Evolutionary conservation across 1,140 invertebrate genomes (phyloP), one percentile per base, ranked within the genome.

Genomic region (Zaprionus capensis): DNA sequence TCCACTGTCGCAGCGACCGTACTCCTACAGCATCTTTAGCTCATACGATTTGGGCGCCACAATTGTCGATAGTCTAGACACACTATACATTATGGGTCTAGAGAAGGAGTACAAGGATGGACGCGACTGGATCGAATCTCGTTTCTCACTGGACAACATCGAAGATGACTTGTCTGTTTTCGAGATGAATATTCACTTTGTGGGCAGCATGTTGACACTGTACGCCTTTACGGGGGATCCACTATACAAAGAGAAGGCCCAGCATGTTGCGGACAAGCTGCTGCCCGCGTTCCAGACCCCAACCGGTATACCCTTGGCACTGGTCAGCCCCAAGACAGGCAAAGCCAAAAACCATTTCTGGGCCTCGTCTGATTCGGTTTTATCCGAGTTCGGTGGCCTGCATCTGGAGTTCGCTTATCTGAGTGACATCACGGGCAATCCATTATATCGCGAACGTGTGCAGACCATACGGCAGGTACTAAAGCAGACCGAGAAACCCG

Each of bases 241-340:
- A 71, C 95, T 99, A 94, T 99, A 98, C 94, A 95, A 97, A 86
- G 96, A 98, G 85, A 99, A 99, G 93, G 99, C 99, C 4, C 96
- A 96, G 66, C 95, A 97, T 80, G 96, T 99, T 31, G 99, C 98
- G 1, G 96, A 98, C 76, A 97, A 98, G 80, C 94, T 99, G 80
- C 94, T 99, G 73, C 99, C 99, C 11, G 99, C 99, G 28, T 99
- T 99, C 93, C 96, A 99, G 76, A 99, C 99, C 12, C 97, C 97
- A 46, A 99, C 98, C 17, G 99, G 99, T 64, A 98, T 99, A 82
- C 99, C 99, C 22, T 96, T 98, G 93, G 97, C 99, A 12, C 95
- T 99, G 77, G 96, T 99, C 82, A 99, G 98, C 93, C 94, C 83
- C 15, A 88, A 84, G 44, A 92, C 90, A 4, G 92, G 92, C 24